Base-by-base conservation (phyloP, 92 coral and sea anemone genomes). In the Actinostola sp. region DNA sequence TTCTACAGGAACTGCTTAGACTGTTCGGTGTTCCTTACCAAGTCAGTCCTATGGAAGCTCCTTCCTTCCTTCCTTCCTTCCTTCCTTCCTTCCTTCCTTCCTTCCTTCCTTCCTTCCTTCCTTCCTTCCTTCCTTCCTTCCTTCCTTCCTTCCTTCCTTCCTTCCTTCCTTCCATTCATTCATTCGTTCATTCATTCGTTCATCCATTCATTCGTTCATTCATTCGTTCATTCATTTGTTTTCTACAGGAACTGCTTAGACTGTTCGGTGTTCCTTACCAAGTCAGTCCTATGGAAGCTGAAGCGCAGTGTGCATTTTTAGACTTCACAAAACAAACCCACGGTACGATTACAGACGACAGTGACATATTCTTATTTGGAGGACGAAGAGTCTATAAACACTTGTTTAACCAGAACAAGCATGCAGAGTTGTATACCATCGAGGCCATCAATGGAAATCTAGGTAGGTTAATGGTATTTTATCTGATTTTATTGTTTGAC, bases 21-120 rank as follows among this genome's bases (percentile, higher is more conserved):
- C 66, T 94, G 72, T 94, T 94, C 70, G 98, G 98, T 44, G 92
- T 94, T 36, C 98, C 98, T 32, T 94, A 70, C 73, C 80, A 92
- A 25, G 92, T 92, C 19, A 88, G 98, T 65, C 98, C 98, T 0
- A 91, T 94, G 98, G 98, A 94, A 45, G 98, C 98, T n/a, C n/a
- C n/a, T n/a, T n/a, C n/a, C n/a, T n/a, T n/a, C n/a, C n/a, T n/a
- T n/a, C n/a, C n/a, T n/a, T n/a, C n/a, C n/a, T n/a, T n/a, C n/a
- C n/a, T n/a, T n/a, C n/a, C n/a, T n/a, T n/a, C n/a, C n/a, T n/a
- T n/a, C n/a, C n/a, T n/a, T n/a, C n/a, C n/a, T n/a, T n/a, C n/a
- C n/a, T n/a, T n/a, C n/a, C n/a, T n/a, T n/a, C n/a, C n/a, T n/a
- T n/a, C n/a, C n/a, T n/a, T n/a, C n/a, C n/a, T n/a, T n/a, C n/a